Evolutionary conservation across 2,113 vertebrate genomes (phyloP), one percentile per base, ranked within the genome.

Genomic region (Brachyhypopomus occidentalis): DNA sequence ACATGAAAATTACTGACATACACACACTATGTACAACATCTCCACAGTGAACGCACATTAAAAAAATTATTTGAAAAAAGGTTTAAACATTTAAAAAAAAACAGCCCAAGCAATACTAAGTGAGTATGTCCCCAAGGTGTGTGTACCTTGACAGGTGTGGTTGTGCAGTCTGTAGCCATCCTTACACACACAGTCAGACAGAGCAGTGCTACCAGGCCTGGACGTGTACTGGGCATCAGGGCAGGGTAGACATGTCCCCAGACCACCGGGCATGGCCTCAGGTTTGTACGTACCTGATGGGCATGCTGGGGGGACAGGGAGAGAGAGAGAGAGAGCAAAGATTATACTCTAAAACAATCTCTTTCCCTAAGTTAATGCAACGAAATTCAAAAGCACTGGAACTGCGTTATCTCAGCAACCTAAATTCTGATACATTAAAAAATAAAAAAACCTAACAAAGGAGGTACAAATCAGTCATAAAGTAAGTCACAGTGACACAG

Each of bases 251-350:
- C 97, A 99, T 67, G 96, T 97, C 83, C 94, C 93, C 74, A 94
- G 88, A 76, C 97, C 96, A 85, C 98, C 98, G 2, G 96, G 96
- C 5, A 92, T 91, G 45, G 92, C 94, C 88, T 97, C 96, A 7
- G 96, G 94, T 83, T 99, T 99, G 81, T 96, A 99, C 0, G 97
- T 98, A 63, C 96, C 96, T 5, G 96, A 86, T 9, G 97, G 97
- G 85, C 97, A 99, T 19, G 95, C 97, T 99, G 88, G 70, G 5
- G n/a, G 55, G 34, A 72, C 4, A 30, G 41, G 5, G 41, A 45
- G 41, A 45, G 41, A 45, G 41, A 45, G 8, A 60, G 20, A 11
- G 34, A n/a, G 1, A 41, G 6, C 17, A 27, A 7, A 16, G 3
- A 38, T 67, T 16, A 14, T 20, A 36, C 36, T 23, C 41, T 41